phyloP scores from a whole-genome alignment of 2,797 vertebrate genomes.

The Pseudochirops cupreus region DNA sequence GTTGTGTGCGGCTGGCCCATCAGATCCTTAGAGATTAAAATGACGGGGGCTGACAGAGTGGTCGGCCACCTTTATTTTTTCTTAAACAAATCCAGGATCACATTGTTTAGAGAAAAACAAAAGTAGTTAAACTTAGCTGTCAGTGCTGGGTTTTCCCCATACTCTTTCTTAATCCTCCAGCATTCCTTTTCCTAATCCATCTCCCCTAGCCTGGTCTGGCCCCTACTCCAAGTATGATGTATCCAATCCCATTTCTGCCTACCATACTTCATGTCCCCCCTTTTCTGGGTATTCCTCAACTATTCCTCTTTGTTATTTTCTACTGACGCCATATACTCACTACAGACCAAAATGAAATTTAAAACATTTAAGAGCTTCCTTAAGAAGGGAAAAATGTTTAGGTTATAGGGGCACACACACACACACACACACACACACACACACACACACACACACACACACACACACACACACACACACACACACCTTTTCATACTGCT shows the following conservation, averaged over 20 bases:
- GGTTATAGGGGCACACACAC: background rate
- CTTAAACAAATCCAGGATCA: slow-evolving; percentile 26
- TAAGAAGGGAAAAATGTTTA: background rate
- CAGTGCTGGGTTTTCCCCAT: background rate
- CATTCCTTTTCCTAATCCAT: background rate
- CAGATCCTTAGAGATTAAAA: background rate
- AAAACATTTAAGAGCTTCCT: background rate
- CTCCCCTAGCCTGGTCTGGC: background rate
- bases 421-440: background rate
- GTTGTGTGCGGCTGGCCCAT: background rate
- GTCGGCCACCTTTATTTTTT: background rate
- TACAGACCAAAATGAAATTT: background rate
- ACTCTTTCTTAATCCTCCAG: background rate
- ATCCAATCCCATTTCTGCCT: background rate
- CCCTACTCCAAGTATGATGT: background rate
- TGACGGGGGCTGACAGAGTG: slow-evolving; percentile 27
- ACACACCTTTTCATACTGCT: background rate
- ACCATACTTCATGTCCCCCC: background rate
- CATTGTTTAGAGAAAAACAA: background rate
- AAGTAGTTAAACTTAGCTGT: background rate
- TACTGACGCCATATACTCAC: background rate
- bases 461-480: background rate
- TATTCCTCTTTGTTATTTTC: background rate
- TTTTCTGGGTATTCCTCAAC: background rate
- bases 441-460: no score